Evolutionary conservation across 2,113 vertebrate genomes (phyloP), one percentile per base, ranked within the genome.

Genomic region (Panthera tigris): DNA sequence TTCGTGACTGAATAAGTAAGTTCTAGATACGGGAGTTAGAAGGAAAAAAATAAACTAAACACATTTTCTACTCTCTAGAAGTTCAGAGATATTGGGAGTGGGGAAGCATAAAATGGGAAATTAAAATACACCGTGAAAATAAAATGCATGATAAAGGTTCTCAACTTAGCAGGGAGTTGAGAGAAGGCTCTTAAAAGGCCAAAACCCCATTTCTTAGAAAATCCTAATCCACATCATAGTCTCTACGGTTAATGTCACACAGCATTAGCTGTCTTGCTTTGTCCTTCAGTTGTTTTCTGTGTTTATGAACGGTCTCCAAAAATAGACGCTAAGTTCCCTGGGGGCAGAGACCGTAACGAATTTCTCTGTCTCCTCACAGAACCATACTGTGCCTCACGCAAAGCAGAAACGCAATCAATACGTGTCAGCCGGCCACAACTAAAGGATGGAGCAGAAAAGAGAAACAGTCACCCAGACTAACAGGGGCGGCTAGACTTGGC

Each of bases 271-370:
- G 63, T 84, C 36, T 57, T 33, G 79, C 39, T 90, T 63, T 57
- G 15, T 36, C 29, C 41, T 85, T 95, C 69, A 4, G 39, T 29
- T 50, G 45, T 55, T 87, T 33, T 92, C 41, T 27, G 41, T 65
- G 81, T 65, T 96, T 85, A 88, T 13, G n/a, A 93, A 95, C 19
- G 1, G 45, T 71, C 79, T 97, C 73, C 61, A 89, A 88, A 97
- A 63, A 76, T 1, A 84, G n/a, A 45, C 29, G 50, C 11, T 41
- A 91, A 91, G 39, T 89, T 71, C 69, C 36, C n/a, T 48, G 31
- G 2, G 16, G 48, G 29, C 11, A 68, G 21, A 93, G 9, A 78
- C 57, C 27, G 2, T 3, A 27, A 69, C 19, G 3, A 48, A 87
- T 89, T 68, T 55, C 23, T 50, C 50, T 27, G 52, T 33, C 15